Conservation (phyloP, 2,888 invertebrate genomes). For the Diarsia rubi region DNA sequence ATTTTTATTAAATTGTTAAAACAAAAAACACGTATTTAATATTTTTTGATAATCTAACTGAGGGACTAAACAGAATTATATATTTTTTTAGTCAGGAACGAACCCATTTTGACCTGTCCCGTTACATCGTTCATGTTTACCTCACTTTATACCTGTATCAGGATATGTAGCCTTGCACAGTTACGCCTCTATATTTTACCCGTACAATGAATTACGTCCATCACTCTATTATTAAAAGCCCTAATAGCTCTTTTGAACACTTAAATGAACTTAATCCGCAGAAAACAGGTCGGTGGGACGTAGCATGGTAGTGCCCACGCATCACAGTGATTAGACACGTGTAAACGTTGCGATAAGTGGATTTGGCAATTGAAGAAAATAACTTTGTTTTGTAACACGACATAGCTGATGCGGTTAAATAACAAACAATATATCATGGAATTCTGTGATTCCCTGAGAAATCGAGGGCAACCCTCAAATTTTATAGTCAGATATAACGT, state of each 20-base stretch:
- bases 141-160: background rate
- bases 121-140: background rate
- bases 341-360: background rate
- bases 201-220: constrained; percentile 16
- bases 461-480: no score
- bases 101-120: no score
- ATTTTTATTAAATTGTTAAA: no score
- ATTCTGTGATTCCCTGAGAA: no score
- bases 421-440: background rate
- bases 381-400: background rate
- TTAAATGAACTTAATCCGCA: constrained; percentile 6
- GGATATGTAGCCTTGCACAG: background rate
- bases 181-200: constrained; percentile 4
- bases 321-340: background rate
- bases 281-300: constrained; percentile 1
- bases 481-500: no score
- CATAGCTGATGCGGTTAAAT: background rate
- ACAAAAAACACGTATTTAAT: no score
- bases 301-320: background rate
- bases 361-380: background rate
- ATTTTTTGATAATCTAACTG: no score
- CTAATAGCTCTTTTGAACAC: constrained; percentile 17
- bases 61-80: no score
- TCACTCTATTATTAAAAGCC: constrained; percentile 29
- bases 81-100: no score